Conservation (phyloP, 2,113 vertebrate genomes). For the Xenotilapia flavipinnis region DNA sequence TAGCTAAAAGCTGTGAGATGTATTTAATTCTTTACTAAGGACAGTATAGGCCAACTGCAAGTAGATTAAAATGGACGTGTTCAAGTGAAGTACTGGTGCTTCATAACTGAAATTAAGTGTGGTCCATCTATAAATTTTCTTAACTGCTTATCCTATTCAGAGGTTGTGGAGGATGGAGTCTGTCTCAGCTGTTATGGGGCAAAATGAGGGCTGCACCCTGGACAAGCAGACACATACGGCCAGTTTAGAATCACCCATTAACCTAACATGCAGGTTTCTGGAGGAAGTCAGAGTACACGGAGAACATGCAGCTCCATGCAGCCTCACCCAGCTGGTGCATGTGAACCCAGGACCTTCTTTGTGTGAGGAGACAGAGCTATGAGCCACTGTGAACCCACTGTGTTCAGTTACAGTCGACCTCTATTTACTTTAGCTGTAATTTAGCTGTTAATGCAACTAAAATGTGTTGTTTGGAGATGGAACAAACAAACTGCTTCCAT, state of each 20-base stretch:
- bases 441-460: neutral
- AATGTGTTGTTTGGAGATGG: neutral
- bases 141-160: neutral
- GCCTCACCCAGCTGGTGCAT: neutral
- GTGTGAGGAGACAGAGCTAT: neutral
- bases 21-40: neutral
- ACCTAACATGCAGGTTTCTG: neutral
- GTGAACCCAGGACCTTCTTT: neutral
- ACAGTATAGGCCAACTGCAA: neutral
- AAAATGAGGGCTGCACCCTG: neutral
- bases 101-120: neutral
- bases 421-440: neutral
- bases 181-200: neutral
- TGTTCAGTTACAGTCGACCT: neutral
- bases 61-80: neutral
- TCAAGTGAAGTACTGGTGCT: neutral
- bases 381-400: neutral
- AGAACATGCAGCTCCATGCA: neutral
- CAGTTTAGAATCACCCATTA: neutral
- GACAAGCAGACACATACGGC: neutral
- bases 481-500: neutral
- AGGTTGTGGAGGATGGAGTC: neutral
- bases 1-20: neutral
- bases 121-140: neutral
- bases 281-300: neutral